Percentiles rank a stretch among this genome's conserved stretches.
Evolutionary conservation across 2,888 invertebrate species (phyloP).

Genomic region (Patella ulyssiponensis): DNA sequence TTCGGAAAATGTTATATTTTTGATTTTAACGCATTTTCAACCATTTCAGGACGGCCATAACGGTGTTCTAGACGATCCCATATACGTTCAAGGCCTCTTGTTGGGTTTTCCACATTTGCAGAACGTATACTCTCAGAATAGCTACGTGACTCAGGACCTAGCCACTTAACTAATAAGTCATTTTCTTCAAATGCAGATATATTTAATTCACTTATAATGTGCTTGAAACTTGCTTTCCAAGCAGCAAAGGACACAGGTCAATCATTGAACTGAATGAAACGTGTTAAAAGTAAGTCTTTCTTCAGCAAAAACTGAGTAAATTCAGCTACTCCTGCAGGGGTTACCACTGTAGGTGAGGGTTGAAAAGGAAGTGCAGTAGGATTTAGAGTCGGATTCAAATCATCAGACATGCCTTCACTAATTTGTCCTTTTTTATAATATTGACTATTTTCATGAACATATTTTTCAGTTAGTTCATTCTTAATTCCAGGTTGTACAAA

Average conservation of each 20-base stretch:
- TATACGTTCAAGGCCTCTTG: constrained; percentile 16
- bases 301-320: no score
- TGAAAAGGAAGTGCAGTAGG: no score
- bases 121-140: no score
- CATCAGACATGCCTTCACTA: no score
- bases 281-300: no score
- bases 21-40: constrained; percentile 27
- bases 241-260: constrained; percentile 20
- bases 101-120: constrained; percentile 14
- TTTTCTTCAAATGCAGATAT: constrained; percentile 28
- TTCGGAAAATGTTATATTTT: constrained; percentile 35
- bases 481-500: no score
- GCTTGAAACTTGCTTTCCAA: constrained; percentile 29
- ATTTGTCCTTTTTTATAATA: no score
- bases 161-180: constrained; percentile 28
- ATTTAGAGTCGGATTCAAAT: no score
- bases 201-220: constrained; percentile 17
- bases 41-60: constrained; percentile 35
- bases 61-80: constrained; percentile 30
- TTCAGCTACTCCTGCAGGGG: no score
- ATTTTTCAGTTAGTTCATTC: no score
- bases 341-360: no score
- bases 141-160: constrained; percentile 23
- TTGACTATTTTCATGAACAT: no score
- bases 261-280: background rate